Evolutionary conservation across 2,113 vertebrate genomes (phyloP).

Genomic region (Casuarius casuarius): DNA sequence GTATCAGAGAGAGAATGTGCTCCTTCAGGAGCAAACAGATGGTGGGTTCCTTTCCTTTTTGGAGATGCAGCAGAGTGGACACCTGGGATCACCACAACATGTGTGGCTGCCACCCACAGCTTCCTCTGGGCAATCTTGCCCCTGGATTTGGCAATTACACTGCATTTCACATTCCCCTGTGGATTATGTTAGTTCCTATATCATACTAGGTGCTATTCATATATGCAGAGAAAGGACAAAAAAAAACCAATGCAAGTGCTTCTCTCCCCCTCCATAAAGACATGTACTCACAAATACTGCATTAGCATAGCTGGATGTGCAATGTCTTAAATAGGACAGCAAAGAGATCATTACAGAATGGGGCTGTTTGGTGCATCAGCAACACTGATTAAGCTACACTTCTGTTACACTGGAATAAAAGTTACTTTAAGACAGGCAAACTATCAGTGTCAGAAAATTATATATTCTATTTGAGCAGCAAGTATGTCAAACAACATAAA

Average conservation of each 20-base stretch:
- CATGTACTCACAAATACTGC: background rate
- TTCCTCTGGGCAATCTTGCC: background rate
- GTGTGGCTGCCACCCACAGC: conserved; percentile 28
- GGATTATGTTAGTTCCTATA: background rate
- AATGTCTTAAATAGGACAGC: background rate
- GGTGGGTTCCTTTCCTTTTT: background rate
- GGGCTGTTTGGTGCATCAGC: background rate
- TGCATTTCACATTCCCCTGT: background rate
- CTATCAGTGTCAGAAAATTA: background rate
- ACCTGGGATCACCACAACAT: background rate
- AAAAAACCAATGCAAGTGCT: background rate
- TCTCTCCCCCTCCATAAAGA: background rate
- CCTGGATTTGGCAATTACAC: background rate
- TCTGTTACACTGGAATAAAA: background rate
- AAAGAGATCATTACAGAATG: background rate
- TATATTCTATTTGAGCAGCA: background rate
- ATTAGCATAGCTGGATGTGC: background rate
- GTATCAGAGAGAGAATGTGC: background rate
- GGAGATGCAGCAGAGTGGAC: background rate
- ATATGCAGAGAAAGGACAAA: background rate
- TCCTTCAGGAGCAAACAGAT: background rate
- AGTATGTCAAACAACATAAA: conserved; percentile 24
- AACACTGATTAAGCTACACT: background rate
- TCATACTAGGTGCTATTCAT: background rate
- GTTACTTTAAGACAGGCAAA: background rate